phyloP scores from a whole-genome alignment of 2,797 vertebrate genomes.

The Pseudotriccus pelzelni region DNA sequence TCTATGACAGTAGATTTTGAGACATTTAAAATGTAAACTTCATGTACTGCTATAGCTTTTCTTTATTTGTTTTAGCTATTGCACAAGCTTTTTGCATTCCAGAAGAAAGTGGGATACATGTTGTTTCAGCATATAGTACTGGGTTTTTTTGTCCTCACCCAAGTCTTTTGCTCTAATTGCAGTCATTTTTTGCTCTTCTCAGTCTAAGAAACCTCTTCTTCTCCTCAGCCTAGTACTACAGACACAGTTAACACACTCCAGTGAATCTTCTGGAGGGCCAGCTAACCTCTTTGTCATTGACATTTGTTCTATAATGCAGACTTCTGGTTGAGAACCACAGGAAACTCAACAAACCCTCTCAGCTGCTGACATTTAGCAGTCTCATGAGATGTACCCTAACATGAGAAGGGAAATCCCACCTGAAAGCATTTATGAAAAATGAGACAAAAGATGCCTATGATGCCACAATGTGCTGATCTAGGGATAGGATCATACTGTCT shows the following conservation, averaged over 20 bases:
- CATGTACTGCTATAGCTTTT: neutral
- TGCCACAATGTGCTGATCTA: neutral
- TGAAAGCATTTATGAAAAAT: neutral
- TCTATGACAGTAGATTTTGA: neutral
- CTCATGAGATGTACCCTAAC: neutral
- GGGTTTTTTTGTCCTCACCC: neutral
- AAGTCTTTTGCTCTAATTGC: neutral
- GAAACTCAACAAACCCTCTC: neutral
- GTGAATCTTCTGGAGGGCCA: neutral
- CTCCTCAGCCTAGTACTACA: neutral
- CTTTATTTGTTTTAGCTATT: neutral
- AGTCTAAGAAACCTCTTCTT: neutral
- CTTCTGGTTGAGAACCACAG: neutral
- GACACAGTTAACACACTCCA: neutral
- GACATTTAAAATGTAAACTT: neutral
- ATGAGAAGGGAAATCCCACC: neutral
- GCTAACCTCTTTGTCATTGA: neutral
- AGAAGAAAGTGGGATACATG: neutral
- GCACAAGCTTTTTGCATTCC: neutral
- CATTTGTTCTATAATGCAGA: neutral
- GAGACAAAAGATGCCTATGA: neutral
- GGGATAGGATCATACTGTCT: neutral
- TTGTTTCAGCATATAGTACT: neutral
- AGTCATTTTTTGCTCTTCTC: neutral
- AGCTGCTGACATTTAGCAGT: neutral